phyloP scores from a whole-genome alignment of 2,888 invertebrate species.

The Rutpela maculata region DNA sequence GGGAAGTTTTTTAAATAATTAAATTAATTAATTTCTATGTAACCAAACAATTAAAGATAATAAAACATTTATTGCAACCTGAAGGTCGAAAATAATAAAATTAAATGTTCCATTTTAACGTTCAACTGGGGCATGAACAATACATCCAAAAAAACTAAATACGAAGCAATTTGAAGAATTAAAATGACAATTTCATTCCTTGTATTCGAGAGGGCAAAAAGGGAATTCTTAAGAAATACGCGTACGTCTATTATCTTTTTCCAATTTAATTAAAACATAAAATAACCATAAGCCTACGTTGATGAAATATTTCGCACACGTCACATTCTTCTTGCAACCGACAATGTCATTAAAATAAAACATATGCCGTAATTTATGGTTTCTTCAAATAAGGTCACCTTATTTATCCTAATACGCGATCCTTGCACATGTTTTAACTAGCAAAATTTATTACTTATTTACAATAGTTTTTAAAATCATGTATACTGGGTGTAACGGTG shows the following conservation, averaged over 20 bases:
- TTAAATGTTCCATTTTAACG: conserved; percentile 50
- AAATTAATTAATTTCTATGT: conserved; percentile 55
- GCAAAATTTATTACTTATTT: conserved; percentile 28
- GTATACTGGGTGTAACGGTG: too few species aligned
- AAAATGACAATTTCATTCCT: conserved; percentile 71
- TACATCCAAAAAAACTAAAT: conserved; percentile 57
- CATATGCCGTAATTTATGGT: conserved; percentile 47
- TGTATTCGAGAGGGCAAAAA: conserved; percentile 64
- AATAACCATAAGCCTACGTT: conserved; percentile 68
- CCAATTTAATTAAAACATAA: conserved; percentile 72
- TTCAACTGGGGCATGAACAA: conserved; percentile 54
- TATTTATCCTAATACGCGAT: not conserved
- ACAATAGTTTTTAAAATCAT: not conserved
- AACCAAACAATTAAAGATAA: conserved; percentile 50
- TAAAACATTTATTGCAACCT: conserved; percentile 49
- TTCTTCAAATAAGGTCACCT: conserved; percentile 39
- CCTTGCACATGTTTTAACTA: conserved; percentile 10
- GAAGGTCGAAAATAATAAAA: conserved; percentile 51
- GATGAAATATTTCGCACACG: conserved; percentile 62
- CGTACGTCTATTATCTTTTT: conserved; percentile 69
- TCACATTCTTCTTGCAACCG: conserved; percentile 57
- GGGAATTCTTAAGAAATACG: conserved; percentile 62
- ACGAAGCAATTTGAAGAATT: conserved; percentile 66
- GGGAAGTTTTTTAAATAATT: conserved; percentile 54
- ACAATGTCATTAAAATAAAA: conserved; percentile 58